Percentiles rank a stretch among this genome's conserved stretches.
Evolutionary conservation across 2,888 invertebrate species (phyloP).

Genomic region (Tupiocoris notatus): DNA sequence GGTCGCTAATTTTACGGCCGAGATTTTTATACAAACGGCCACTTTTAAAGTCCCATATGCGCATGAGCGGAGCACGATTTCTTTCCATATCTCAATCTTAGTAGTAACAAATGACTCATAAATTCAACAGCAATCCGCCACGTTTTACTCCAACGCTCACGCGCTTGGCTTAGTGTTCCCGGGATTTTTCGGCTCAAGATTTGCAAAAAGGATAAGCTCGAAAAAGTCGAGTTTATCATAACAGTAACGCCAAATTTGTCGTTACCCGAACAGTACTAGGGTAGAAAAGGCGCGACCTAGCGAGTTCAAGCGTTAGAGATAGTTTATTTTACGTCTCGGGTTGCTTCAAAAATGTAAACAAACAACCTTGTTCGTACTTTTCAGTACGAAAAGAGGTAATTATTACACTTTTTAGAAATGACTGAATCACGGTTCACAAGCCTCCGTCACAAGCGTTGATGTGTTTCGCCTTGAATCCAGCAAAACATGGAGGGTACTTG

Average conservation of each 20-base stretch:
- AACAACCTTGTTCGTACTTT: no score
- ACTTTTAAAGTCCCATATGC: not conserved
- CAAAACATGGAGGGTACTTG: no score
- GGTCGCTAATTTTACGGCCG: conserved; percentile 10
- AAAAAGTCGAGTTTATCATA: not conserved
- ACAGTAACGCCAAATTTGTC: not conserved
- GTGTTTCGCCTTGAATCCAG: no score
- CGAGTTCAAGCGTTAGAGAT: no score
- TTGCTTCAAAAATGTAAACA: no score
- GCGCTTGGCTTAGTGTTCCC: not conserved
- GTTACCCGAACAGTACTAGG: not conserved
- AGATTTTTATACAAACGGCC: not conserved
- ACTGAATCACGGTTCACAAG: no score
- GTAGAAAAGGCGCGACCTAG: no score
- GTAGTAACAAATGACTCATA: not conserved
- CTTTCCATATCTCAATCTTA: not conserved
- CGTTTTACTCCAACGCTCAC: not conserved
- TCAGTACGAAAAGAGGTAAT: no score
- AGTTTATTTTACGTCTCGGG: no score
- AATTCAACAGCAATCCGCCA: no score
- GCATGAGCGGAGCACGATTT: not conserved
- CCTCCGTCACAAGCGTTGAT: no score
- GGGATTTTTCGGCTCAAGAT: not conserved
- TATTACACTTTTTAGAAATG: no score
- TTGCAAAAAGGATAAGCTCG: not conserved